Conservation (phyloP, 2,888 invertebrate genomes). For the Ophion ventricosus region DNA sequence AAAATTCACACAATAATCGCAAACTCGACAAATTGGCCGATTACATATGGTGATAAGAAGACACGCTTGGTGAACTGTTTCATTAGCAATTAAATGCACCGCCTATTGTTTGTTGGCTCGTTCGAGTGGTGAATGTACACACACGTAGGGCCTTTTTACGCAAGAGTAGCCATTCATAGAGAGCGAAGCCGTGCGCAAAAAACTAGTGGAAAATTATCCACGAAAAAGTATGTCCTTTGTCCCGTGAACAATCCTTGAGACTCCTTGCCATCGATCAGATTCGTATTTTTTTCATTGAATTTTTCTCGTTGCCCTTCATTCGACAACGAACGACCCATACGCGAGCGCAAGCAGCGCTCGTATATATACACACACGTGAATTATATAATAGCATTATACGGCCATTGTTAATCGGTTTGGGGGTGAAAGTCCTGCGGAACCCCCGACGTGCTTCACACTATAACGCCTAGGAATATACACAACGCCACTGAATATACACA, state of each 20-base stretch:
- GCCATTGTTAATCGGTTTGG: constrained; percentile 51
- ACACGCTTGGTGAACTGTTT: constrained; percentile 29
- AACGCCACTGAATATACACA: constrained; percentile 7
- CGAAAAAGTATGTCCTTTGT: too few species aligned
- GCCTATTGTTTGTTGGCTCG: constrained; percentile 4
- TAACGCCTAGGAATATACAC: neutral
- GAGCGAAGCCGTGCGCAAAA: too few species aligned
- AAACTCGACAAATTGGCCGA: constrained; percentile 57
- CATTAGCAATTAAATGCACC: constrained; percentile 48
- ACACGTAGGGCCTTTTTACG: neutral
- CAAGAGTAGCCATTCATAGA: neutral
- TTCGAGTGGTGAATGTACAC: neutral
- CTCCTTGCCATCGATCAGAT: neutral
- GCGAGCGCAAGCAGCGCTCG: neutral
- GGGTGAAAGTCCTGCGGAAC: constrained; percentile 58
- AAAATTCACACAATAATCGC: constrained; percentile 57
- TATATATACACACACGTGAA: constrained; percentile 6
- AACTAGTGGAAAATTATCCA: too few species aligned
- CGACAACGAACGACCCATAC: neutral
- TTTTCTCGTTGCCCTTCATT: neutral
- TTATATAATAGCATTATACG: constrained; percentile 44
- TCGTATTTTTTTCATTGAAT: neutral
- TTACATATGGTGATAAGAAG: constrained; percentile 54
- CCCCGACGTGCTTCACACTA: constrained; percentile 21
- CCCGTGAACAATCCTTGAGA: too few species aligned